A percentile compares a stretch with the other conserved stretches of the same genome.
Conservation (phyloP, 2,888 invertebrate genomes). For the Tiliacea aurago region DNA sequence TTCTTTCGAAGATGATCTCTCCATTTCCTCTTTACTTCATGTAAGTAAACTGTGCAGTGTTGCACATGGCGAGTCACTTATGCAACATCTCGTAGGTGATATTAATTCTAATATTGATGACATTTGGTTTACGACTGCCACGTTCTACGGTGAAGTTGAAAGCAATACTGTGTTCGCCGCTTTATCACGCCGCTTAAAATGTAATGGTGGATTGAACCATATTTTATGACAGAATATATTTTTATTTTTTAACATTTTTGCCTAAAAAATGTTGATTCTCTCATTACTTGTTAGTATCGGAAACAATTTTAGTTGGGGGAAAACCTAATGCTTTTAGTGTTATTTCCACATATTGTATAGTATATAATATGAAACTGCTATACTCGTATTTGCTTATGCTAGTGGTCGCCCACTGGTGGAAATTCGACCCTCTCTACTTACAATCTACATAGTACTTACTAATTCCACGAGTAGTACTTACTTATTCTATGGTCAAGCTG, state of each 20-base stretch:
- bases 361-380: background rate
- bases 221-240: constrained; percentile 2
- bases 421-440: too few relatives aligned
- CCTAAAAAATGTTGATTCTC: background rate
- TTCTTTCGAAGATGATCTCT: constrained; percentile 6
- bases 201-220: constrained; percentile 6
- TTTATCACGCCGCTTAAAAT: constrained; percentile 33
- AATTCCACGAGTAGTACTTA: too few relatives aligned
- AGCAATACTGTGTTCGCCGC: constrained; percentile 39
- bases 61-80: constrained; percentile 51
- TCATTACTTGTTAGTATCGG: background rate
- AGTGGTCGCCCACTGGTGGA: too few relatives aligned
- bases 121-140: constrained; percentile 45
- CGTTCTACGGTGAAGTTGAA: constrained; percentile 31
- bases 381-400: too few relatives aligned
- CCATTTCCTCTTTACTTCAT: constrained; percentile 28
- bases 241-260: background rate
- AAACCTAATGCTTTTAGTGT: background rate
- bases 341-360: background rate
- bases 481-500: too few relatives aligned
- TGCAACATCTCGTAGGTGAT: constrained; percentile 56
- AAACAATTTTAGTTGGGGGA: background rate
- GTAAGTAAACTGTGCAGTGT: background rate
- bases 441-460: too few relatives aligned
- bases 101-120: constrained; percentile 57